Evolutionary conservation across 2,888 invertebrate genomes (phyloP).

Genomic region (Periphyllus acericola): DNA sequence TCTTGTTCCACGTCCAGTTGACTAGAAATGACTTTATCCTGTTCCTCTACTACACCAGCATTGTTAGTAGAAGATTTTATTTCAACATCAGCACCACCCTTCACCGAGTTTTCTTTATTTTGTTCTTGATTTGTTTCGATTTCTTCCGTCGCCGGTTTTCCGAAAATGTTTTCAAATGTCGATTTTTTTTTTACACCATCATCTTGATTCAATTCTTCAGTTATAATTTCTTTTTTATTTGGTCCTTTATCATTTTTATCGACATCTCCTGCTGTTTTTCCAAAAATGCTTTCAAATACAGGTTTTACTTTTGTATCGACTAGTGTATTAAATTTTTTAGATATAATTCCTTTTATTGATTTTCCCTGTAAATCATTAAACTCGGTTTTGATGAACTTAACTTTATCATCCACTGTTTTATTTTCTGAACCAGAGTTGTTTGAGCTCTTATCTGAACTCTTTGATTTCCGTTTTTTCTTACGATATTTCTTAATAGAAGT

Average conservation of each 20-base stretch:
- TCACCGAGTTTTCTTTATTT: no score
- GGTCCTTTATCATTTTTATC: not conserved
- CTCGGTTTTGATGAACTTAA: not conserved
- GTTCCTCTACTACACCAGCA: no score
- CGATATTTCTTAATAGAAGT: not conserved
- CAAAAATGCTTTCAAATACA: not conserved
- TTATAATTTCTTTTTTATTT: not conserved
- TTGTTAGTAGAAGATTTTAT: no score
- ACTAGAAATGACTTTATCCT: no score
- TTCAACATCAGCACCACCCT: no score
- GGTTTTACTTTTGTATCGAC: slow-evolving; percentile 15
- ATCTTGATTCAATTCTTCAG: no score
- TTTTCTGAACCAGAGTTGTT: not conserved
- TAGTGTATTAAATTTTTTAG: not conserved
- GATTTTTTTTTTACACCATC: not conserved
- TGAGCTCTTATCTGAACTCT: not conserved
- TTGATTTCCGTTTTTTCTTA: not conserved
- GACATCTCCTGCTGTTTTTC: not conserved
- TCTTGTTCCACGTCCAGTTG: no score
- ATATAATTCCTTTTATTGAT: not conserved
- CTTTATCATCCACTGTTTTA: not conserved
- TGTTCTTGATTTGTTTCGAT: not conserved
- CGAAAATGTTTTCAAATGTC: not conserved
- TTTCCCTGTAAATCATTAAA: not conserved
- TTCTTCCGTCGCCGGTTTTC: not conserved